Evolutionary conservation across 1,140 invertebrate genomes (phyloP).

Genomic region (Drosophila pseudoananassae): DNA sequence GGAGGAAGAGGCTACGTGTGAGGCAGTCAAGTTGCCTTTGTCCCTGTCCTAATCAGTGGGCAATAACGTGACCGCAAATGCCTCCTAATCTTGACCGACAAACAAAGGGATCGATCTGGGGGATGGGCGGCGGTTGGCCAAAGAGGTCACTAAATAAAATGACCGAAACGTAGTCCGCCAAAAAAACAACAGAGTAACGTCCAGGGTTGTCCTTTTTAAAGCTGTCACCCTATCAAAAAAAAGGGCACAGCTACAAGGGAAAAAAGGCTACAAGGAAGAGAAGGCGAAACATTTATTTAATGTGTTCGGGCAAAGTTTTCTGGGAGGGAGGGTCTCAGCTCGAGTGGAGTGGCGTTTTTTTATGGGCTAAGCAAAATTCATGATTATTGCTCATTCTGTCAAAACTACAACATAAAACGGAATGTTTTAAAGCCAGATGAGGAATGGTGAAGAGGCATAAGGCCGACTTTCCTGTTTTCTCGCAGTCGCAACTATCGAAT

Average conservation of each 20-base stretch:
- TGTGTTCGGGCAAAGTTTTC: conserved; percentile 66
- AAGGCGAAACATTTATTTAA: conserved; percentile 82
- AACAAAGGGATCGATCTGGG: conserved; percentile 60
- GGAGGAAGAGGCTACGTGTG: conserved; percentile 55
- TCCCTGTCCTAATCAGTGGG: conserved; percentile 76
- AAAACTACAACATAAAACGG: conserved; percentile 81
- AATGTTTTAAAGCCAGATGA: conserved; percentile 77
- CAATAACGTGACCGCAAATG: conserved; percentile 82
- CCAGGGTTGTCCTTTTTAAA: conserved; percentile 70
- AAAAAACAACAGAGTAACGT: conserved; percentile 47
- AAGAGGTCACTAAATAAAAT: conserved; percentile 71
- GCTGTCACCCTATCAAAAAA: conserved; percentile 62
- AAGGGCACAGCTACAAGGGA: conserved; percentile 20
- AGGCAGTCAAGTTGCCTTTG: conserved; percentile 67
- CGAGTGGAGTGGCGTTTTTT: conserved; percentile 47
- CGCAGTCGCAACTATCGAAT: conserved; percentile 62
- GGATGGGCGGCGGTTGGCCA: conserved; percentile 4
- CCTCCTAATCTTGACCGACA: conserved; percentile 71
- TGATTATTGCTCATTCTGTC: conserved; percentile 82
- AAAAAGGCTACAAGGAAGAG: conserved; percentile 60
- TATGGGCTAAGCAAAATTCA: conserved; percentile 80
- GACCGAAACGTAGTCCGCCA: conserved; percentile 51
- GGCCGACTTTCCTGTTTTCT: conserved; percentile 24
- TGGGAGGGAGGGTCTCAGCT: conserved; percentile 5
- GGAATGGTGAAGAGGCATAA: conserved; percentile 44